Evolutionary conservation across 92 coral and sea anemone species (phyloP).

Genomic region (Heteractis magnifica): DNA sequence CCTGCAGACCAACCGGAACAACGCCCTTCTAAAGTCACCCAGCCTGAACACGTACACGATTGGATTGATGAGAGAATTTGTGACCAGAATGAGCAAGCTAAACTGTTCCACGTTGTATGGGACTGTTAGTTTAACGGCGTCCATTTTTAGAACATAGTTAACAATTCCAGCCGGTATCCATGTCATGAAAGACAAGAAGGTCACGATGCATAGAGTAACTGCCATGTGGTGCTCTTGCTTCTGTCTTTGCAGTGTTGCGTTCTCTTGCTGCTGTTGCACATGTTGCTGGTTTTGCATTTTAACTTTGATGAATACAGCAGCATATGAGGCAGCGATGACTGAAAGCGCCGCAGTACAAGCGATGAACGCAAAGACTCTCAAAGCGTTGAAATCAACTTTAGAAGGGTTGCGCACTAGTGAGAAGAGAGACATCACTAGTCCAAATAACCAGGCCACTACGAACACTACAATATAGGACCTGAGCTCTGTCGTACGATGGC

Average conservation of each 20-base stretch:
- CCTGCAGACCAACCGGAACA: neutral
- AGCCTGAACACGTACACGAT: constrained; percentile 20
- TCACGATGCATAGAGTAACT: constrained; percentile 16
- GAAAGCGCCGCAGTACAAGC: neutral
- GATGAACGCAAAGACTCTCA: neutral
- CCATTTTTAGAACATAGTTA: neutral
- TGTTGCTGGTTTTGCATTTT: constrained; percentile 16
- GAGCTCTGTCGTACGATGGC: neutral
- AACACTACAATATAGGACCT: constrained; percentile 6
- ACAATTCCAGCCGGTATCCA: constrained; percentile 6
- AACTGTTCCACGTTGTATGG: neutral
- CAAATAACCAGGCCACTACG: constrained; percentile 12
- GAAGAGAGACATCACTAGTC: neutral
- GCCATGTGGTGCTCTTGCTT: constrained; percentile 18
- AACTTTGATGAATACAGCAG: constrained; percentile 21
- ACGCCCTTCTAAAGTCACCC: constrained; percentile 9
- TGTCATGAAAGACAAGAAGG: neutral
- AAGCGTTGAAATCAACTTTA: neutral
- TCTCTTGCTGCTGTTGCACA: constrained; percentile 7
- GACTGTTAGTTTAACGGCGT: neutral
- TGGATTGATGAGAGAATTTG: constrained; percentile 24
- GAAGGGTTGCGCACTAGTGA: too few relatives aligned
- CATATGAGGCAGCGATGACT: neutral
- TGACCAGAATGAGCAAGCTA: neutral
- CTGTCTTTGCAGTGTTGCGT: neutral